Percentiles rank a stretch among this genome's conserved stretches.
These are phyloP conservation scores for Chascanopsetta lugubris DNA, from an alignment of 2,113 vertebrate species.

Conservation along the genomic window DNA sequence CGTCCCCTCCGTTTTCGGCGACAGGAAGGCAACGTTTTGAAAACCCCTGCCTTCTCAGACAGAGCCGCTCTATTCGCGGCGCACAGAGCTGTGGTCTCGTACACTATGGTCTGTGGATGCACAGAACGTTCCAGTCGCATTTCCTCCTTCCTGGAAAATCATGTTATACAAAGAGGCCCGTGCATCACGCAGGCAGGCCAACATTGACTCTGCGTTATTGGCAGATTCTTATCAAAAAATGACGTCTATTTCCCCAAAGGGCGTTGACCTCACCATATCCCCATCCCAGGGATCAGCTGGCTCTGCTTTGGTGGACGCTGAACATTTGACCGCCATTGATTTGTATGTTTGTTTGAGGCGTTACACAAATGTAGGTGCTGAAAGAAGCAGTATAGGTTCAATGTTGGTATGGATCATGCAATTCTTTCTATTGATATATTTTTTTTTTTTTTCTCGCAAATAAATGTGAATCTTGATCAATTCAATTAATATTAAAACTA, in stretches of 20 bases:
- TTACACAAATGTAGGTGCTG: too few relatives aligned
- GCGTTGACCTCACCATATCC: slow-evolving; percentile 1
- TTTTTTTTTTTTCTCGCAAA: too few relatives aligned
- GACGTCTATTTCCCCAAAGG: slow-evolving; percentile 13
- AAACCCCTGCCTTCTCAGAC: slow-evolving; percentile 48
- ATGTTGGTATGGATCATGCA: too few relatives aligned
- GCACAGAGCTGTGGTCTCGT: slow-evolving; percentile 51
- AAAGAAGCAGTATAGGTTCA: too few relatives aligned
- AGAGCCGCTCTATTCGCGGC: slow-evolving; percentile 66
- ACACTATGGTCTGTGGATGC: slow-evolving; percentile 23
- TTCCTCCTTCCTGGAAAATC: slow-evolving; percentile 29
- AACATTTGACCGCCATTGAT: too few relatives aligned
- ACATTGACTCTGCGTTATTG: slow-evolving; percentile 34
- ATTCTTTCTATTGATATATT: too few relatives aligned
- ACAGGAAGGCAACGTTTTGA: slow-evolving; percentile 59
- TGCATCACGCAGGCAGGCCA: slow-evolving; percentile 18
- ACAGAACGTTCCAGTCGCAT: slow-evolving; percentile 38
- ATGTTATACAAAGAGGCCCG: slow-evolving; percentile 12
- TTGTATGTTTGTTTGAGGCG: too few relatives aligned
- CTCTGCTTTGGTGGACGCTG: neutral
- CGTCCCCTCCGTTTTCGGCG: slow-evolving; percentile 26
- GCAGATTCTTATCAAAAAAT: slow-evolving; percentile 48
- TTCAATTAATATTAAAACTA: too few relatives aligned
- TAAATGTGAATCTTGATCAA: too few relatives aligned
- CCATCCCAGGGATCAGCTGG: neutral